These are phyloP conservation scores for Nesometra sesokonis DNA, from an alignment of 35 echinoderm and acorn worm species.

Conservation along the genomic window DNA sequence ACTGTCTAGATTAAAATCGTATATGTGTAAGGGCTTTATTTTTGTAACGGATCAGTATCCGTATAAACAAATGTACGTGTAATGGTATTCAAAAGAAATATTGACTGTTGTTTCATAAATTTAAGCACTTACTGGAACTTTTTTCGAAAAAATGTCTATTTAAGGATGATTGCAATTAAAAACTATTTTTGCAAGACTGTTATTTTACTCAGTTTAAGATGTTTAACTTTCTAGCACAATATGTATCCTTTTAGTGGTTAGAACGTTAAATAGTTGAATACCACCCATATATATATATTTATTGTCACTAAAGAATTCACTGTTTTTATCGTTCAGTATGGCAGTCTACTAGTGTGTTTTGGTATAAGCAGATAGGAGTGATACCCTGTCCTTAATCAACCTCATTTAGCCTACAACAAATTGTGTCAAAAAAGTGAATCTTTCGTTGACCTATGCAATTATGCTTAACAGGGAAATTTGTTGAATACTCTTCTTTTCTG, in stretches of 20 bases:
- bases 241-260: not conserved
- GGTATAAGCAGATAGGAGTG: not conserved
- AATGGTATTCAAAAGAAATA: not conserved
- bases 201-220: too few relatives aligned
- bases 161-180: not conserved
- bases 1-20: constrained; percentile 49
- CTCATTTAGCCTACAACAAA: not conserved
- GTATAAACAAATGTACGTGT: not conserved
- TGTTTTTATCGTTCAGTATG: not conserved
- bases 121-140: not conserved
- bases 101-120: not conserved
- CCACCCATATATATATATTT: not conserved
- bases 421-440: not conserved
- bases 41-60: not conserved
- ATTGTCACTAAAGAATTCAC: not conserved
- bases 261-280: not conserved
- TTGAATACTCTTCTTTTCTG: not conserved
- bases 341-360: not conserved
- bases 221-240: not conserved
- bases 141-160: not conserved
- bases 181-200: not conserved
- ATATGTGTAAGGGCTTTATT: not conserved
- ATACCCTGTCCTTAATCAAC: not conserved
- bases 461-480: not conserved
- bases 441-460: not conserved